phyloP scores from a whole-genome alignment of 2,888 invertebrate species.

The Anodontia alba region DNA sequence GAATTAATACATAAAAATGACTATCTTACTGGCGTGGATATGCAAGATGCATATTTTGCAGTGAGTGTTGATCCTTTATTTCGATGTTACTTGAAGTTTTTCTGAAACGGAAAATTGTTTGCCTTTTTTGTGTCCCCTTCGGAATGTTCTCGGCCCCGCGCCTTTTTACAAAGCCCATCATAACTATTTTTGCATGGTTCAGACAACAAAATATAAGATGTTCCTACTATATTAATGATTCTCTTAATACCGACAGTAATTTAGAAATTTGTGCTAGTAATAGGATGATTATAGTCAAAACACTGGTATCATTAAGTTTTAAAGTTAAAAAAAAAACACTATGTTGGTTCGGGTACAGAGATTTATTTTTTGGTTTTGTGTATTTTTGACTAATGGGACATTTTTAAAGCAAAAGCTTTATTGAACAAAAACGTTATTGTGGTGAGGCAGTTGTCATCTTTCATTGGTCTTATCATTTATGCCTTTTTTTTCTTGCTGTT shows the following conservation, averaged over 20 bases:
- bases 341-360: slow-evolving; percentile 34
- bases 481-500: slow-evolving; percentile 46
- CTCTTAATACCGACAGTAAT: slow-evolving; percentile 46
- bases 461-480: slow-evolving; percentile 40
- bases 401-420: slow-evolving; percentile 29
- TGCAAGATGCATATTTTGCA: no score
- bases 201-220: no score
- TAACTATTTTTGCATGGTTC: no score
- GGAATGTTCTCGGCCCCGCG: slow-evolving; percentile 20
- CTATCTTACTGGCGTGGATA: no score
- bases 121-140: slow-evolving; percentile 33
- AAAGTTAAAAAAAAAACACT: slow-evolving; percentile 23
- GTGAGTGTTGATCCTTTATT: no score
- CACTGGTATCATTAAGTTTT: no score
- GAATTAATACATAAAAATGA: no score
- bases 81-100: no score
- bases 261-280: slow-evolving; percentile 21
- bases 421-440: slow-evolving; percentile 1
- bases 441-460: slow-evolving; percentile 40
- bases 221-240: slow-evolving; percentile 58
- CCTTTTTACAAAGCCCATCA: no score
- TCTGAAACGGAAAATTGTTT: background rate
- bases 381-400: slow-evolving; percentile 51
- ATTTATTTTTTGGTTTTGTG: slow-evolving; percentile 38
- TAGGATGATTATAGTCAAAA: background rate